These are phyloP conservation scores for Pristionchus maxplancki DNA, from an alignment of 2,888 invertebrate genomes.

Conservation along the genomic window DNA sequence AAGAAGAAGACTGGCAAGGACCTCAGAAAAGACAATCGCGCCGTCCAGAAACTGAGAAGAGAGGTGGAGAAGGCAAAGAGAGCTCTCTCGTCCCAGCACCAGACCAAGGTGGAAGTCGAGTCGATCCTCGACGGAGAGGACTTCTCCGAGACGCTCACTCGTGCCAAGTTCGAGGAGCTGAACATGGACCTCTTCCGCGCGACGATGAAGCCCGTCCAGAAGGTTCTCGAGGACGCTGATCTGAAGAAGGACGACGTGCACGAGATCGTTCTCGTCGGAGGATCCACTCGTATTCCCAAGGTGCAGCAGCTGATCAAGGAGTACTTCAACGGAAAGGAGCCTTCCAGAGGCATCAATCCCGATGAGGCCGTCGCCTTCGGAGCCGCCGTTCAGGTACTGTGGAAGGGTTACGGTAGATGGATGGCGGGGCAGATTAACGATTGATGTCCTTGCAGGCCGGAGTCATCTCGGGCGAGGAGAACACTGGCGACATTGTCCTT, in stretches of 20 bases:
- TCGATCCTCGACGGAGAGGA: conserved; percentile 98
- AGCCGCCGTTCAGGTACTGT: conserved; percentile 92
- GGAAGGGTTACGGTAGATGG: conserved; percentile 83
- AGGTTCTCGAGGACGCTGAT: conserved; percentile 96
- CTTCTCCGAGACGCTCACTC: conserved; percentile 96
- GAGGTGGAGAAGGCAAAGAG: conserved; percentile 79
- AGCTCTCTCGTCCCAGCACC: conserved; percentile 93
- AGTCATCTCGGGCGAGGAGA: conserved; percentile 94
- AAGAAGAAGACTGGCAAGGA: conserved; percentile 79
- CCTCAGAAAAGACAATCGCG: conserved; percentile 78
- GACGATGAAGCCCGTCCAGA: conserved; percentile 94
- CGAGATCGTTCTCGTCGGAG: conserved; percentile 98
- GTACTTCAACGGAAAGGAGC: conserved; percentile 97
- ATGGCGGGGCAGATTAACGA: conserved; percentile 80
- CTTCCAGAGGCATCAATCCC: conserved; percentile 89
- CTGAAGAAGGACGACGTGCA: conserved; percentile 98
- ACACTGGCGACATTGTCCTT: conserved; percentile 90
- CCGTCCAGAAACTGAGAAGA: conserved; percentile 79
- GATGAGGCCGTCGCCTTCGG: conserved; percentile 99
- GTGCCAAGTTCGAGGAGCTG: conserved; percentile 88
- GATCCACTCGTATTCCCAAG: conserved; percentile 98
- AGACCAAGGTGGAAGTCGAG: conserved; percentile 92
- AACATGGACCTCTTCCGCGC: conserved; percentile 84
- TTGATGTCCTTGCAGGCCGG: conserved; percentile 90
- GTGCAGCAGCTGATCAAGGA: conserved; percentile 84